Percentiles rank a stretch among this genome's conserved stretches.
Conservation (phyloP, 2,797 vertebrate genomes). For the Uromys caudimaculatus region DNA sequence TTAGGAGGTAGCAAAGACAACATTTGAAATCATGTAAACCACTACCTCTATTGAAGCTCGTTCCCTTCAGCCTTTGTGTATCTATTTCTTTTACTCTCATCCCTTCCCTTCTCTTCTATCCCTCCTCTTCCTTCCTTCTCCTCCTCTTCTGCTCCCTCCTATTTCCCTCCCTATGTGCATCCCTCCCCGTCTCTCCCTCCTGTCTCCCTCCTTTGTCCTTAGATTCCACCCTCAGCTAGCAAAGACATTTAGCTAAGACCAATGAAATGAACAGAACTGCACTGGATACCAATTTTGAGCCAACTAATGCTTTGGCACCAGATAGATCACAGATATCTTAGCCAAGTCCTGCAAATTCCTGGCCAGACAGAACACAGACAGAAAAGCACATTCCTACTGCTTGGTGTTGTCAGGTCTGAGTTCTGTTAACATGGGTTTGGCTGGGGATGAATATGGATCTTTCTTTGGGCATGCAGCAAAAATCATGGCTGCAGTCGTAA, state of each 20-base stretch:
- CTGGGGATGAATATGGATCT: not conserved
- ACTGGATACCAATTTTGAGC: not conserved
- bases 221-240: not conserved
- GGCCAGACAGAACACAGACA: not conserved
- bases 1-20: not conserved
- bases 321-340: not conserved
- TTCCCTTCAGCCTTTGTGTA: not conserved
- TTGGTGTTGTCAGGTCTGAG: not conserved
- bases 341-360: not conserved
- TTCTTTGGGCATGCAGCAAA: not conserved
- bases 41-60: not conserved
- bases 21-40: not conserved
- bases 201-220: not conserved
- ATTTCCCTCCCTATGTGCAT: not conserved
- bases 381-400: not conserved
- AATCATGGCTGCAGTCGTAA: not conserved
- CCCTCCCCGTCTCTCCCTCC: not conserved
- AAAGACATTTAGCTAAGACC: not conserved
- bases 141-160: not conserved
- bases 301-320: not conserved
- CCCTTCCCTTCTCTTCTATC: not conserved
- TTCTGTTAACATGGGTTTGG: not conserved
- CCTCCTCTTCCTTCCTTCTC: not conserved
- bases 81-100: not conserved
- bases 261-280: slow-evolving; percentile 3